Evolutionary conservation across 2,113 vertebrate genomes (phyloP).

Genomic region (Fulica atra): DNA sequence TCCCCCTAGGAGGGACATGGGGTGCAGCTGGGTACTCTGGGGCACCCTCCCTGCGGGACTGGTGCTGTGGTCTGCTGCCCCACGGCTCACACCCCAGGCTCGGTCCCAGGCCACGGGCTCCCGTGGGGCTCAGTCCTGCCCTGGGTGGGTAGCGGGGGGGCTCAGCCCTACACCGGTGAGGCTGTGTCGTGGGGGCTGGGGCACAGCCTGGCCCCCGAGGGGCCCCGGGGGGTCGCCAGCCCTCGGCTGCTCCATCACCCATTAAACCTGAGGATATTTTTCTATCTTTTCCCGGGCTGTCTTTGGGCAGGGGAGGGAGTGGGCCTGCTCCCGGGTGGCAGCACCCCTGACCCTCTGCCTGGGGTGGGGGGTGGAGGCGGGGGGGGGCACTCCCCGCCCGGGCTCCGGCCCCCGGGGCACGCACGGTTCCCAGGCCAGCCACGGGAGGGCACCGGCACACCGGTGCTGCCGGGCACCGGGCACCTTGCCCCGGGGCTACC

Average conservation of each 20-base stretch:
- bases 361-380: rapidly evolving
- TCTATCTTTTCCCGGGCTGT: not conserved
- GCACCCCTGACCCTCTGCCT: rapidly evolving
- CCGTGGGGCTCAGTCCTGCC: rapidly evolving
- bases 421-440: not conserved
- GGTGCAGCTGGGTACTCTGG: rapidly evolving
- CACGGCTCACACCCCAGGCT: not conserved
- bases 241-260: not conserved
- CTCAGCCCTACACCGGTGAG: not conserved
- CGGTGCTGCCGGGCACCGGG: not conserved
- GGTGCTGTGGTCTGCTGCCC: not conserved
- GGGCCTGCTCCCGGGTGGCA: not conserved
- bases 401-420: rapidly evolving
- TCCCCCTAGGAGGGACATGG: not conserved
- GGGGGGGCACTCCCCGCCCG: not conserved
- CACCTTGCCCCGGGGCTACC: rapidly evolving
- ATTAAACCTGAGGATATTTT: not conserved
- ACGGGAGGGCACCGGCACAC: not conserved
- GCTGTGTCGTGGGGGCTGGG: not conserved
- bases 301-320: not conserved
- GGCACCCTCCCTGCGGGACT: not conserved
- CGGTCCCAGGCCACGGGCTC: rapidly evolving
- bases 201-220: not conserved
- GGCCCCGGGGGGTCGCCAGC: not conserved
- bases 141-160: not conserved